These are phyloP conservation scores for Mustelus asterias DNA, from an alignment of 2,113 vertebrate genomes.

Conservation along the genomic window DNA sequence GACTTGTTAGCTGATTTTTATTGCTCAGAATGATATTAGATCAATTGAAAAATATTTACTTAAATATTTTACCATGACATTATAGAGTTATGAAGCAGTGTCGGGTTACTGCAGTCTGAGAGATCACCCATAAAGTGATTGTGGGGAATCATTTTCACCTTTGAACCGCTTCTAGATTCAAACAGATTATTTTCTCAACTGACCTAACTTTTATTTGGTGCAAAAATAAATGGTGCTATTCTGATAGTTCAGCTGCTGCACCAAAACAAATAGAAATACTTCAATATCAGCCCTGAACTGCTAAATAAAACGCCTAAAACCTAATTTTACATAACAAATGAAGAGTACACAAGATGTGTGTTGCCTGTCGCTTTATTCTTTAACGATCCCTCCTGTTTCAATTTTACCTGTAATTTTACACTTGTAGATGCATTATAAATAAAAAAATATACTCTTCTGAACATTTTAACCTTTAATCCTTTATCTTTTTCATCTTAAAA, in stretches of 20 bases:
- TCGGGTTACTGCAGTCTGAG: not conserved
- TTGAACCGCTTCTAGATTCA: not conserved
- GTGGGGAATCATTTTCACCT: not conserved
- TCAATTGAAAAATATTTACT: not conserved
- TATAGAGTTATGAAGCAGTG: not conserved
- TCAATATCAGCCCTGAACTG: not conserved
- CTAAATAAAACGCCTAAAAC: not conserved
- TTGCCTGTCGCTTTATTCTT: not conserved
- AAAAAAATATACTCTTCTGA: not conserved
- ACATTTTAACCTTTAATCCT: not conserved
- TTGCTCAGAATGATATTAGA: not conserved
- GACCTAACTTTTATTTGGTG: not conserved
- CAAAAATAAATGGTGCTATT: not conserved
- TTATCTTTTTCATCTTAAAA: not conserved
- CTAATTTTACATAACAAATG: not conserved
- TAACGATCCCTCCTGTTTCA: not conserved
- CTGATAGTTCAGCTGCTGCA: not conserved
- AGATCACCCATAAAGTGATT: not conserved
- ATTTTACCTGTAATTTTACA: not conserved
- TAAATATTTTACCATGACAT: not conserved
- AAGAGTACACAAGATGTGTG: not conserved
- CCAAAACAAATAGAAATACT: not conserved
- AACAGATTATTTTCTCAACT: not conserved
- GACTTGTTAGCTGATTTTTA: not conserved
- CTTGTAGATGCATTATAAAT: not conserved